These are phyloP conservation scores for Streblospio benedicti DNA, from an alignment of 1,140 invertebrate genomes.

Conservation along the genomic window DNA sequence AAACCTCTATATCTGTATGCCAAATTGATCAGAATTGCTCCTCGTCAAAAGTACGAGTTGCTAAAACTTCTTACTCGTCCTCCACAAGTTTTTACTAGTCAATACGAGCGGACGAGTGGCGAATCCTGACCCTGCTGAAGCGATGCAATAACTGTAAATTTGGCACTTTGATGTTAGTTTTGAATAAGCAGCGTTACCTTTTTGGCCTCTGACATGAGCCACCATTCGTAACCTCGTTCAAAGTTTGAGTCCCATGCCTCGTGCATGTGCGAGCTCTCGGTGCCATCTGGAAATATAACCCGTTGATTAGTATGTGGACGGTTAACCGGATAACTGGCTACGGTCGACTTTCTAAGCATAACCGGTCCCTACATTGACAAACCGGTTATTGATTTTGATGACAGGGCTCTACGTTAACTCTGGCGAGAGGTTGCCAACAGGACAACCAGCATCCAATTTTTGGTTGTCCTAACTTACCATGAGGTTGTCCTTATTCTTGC, in stretches of 20 bases:
- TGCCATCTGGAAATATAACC: constrained; percentile 25
- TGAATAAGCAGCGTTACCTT: too few relatives aligned
- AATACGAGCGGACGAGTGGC: too few relatives aligned
- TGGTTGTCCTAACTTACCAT: neutral
- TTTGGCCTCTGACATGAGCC: constrained; percentile 40
- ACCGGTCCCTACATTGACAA: neutral
- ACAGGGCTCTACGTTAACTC: neutral
- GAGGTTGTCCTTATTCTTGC: too few relatives aligned
- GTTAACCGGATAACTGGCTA: neutral
- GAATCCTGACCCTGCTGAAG: too few relatives aligned
- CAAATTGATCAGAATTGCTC: too few relatives aligned
- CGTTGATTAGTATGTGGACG: neutral
- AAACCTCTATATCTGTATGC: too few relatives aligned
- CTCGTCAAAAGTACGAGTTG: too few relatives aligned
- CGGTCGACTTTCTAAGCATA: neutral
- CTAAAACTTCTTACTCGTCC: too few relatives aligned
- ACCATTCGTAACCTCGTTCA: constrained; percentile 46
- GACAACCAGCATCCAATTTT: neutral
- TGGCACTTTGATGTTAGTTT: too few relatives aligned
- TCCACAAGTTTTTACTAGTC: too few relatives aligned
- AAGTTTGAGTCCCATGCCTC: constrained; percentile 42
- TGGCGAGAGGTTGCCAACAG: neutral
- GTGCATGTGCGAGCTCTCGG: constrained; percentile 46
- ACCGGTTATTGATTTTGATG: neutral
- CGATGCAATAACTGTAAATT: too few relatives aligned